Base-by-base conservation (phyloP, 2,797 vertebrate species). In the Gorsachius magnificus region DNA sequence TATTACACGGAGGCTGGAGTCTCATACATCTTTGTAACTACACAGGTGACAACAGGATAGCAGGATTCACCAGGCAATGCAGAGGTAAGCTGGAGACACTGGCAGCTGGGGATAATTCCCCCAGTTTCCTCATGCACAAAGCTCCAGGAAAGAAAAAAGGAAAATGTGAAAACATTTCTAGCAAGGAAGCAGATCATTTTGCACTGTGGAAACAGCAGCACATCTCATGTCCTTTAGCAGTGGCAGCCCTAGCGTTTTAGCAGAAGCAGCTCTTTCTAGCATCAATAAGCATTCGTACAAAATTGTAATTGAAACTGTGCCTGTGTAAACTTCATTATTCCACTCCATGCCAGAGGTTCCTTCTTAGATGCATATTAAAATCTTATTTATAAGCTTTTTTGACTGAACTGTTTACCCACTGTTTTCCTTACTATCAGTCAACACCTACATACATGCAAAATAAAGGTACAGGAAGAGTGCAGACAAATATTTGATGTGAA, bases 1-100 rank as follows among this genome's bases (percentile, higher is more conserved):
- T 94, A 72, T 78, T 86, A 68, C 87, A 43, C 20, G 4, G 76
- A 92, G 84, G 86, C 78, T 54, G 83, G 84, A 83, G 90, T 94
- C 95, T 95, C 95, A 92, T 93, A 96, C 74, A 93, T 97, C 97
- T 97, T 96, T 68, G 16, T 92, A 97, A 97, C 93, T 54, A 63
- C 3, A 94, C 78, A 92, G 93, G 96, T 97, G 95, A 96, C 95
- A 96, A 96, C 43, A 54, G 85, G 63, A 90, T 22, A 93, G 84
- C 61, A 65, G 81, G 68, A 96, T 85, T 94, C 15, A 4, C 72
- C 22, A 5, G 89, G 92, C 68, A 77, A 46, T 1, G 6, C 25
- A 53, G n/a, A 82, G 35, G 75, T 53, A 51, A 66, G 50, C 31
- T 82, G 48, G 78, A 94, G 84, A 93, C 51, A 16, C 35, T 56